Base-by-base conservation (phyloP, 2,113 vertebrate species). In the Pyxicephalus adspersus region DNA sequence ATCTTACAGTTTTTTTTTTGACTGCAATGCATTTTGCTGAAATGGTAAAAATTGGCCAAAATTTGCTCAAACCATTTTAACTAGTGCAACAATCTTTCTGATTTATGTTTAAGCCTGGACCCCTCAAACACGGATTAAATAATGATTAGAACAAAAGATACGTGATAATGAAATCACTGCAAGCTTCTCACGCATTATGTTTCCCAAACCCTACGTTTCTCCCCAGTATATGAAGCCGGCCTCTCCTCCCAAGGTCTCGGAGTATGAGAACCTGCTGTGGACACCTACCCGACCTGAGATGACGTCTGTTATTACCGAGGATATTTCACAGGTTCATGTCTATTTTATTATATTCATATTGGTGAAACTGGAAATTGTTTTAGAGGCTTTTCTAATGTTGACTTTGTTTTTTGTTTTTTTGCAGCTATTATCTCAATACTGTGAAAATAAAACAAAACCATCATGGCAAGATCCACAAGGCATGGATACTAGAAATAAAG, bases 201-300 rank as follows among this genome's bases (percentile, higher is more conserved):
- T n/a, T n/a, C n/a, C n/a, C n/a, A n/a, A n/a, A n/a, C n/a, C n/a
- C 28, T 38, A 9, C 26, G 11, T 81, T 29, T 80, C 67, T 38
- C 20, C 34, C 31, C 60, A 81, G 79, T 38, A 74, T 61, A 28
- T 73, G n/a, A 72, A 81, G 18, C 74, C 66, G 38, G 85, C 85
- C n/a, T 84, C 90, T 45, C 91, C 89, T 82, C 90, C 91, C 18
- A 58, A 76, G 25, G 83, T 91, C 77, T 87, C 90, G 6, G 60
- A 84, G 11, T 91, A 89, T 9, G 92, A 91, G 58, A 87, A 90
- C 73, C 81, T 92, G 20, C 82, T 91, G 8, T 67, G 8, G 85
- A 91, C 90, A 83, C 93, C 92, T n/a, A 86, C 90, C 3, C 87
- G 89, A 57, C 93, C 93, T 79, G 89, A 90, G 90, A 87, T 94